Evolutionary conservation across 2,113 vertebrate genomes (phyloP), one percentile per base, ranked within the genome.

Genomic region (Triplophysa siluroides): DNA sequence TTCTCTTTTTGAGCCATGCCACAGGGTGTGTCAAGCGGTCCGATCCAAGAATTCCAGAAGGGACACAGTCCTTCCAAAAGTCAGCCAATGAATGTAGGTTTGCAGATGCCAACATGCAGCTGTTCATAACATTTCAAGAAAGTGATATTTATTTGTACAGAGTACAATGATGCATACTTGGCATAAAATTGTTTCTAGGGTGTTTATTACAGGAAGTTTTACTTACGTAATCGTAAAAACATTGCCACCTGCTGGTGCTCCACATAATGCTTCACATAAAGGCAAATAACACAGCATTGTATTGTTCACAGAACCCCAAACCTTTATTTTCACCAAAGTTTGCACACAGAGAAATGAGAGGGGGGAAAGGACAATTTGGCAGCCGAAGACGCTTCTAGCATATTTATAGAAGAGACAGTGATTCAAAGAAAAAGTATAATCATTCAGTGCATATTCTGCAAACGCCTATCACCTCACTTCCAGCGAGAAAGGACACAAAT

Each of bases 271-370:
- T 54, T 54, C 2, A 73, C 21, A 60, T 58, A n/a, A 60, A 74
- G 23, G 29, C 54, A 72, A 73, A 73, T 33, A 72, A 38, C 33
- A 84, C 64, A 83, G 83, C 84, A 89, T 88, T 87, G 84, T 86
- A 89, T 88, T 21, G 85, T 90, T 89, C 86, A 92, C 91, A 91
- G 90, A 93, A 92, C 87, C 91, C 87, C 86, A 90, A 89, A 90
- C 83, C 84, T 92, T 93, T 84, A 74, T 74, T 74, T 90, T 93
- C 84, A 91, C 89, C 90, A 91, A 90, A 92, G 88, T 90, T 90
- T 92, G 89, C 83, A 93, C 91, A 93, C 90, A 91, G 88, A 90
- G 87, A 91, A 89, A 93, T 92, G 90, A 85, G 90, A 86, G 84
- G 85, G 54, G 79, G 83, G 88, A 88, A 88, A 91, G 89, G 68